A percentile compares a stretch with the other conserved stretches of the same genome.
Evolutionary conservation across 2,888 invertebrate genomes (phyloP).

Genomic region (Cylindroiulus punctatus): DNA sequence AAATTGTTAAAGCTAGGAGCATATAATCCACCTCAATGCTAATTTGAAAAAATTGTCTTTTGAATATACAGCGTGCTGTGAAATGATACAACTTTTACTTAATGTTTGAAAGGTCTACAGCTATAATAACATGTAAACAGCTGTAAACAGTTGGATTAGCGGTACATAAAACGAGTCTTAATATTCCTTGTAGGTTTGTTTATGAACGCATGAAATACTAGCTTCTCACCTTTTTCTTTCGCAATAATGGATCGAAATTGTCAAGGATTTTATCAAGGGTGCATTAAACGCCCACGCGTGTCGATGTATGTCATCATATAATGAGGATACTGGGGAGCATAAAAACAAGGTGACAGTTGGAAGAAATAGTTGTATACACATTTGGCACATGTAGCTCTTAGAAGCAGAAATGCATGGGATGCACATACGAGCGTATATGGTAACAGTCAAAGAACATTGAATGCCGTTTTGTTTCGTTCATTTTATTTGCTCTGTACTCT

Average conservation of each 20-base stretch:
- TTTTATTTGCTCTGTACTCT: neutral
- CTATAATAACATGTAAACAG: too few relatives aligned
- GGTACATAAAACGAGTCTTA: neutral
- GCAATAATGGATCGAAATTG: neutral
- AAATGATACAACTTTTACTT: too few relatives aligned
- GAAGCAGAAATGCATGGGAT: too few relatives aligned
- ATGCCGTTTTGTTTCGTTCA: neutral
- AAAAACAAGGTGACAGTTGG: slow-evolving; percentile 26
- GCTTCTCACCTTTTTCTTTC: neutral
- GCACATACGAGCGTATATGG: too few relatives aligned
- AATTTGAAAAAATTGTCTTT: neutral
- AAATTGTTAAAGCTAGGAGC: neutral
- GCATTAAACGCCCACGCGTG: neutral
- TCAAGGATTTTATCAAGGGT: neutral
- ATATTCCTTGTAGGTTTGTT: neutral
- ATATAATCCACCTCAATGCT: neutral
- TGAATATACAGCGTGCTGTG: neutral
- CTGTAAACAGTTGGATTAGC: neutral
- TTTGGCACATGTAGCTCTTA: too few relatives aligned
- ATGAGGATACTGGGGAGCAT: neutral
- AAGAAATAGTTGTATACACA: neutral
- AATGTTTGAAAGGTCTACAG: too few relatives aligned
- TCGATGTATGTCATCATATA: slow-evolving; percentile 28
- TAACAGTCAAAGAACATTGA: slow-evolving; percentile 4
- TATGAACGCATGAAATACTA: neutral